Percentiles rank a stretch among this genome's conserved stretches.
Evolutionary conservation across 2,113 vertebrate species (phyloP).

Genomic region (Thalassarche chlororhynchos): DNA sequence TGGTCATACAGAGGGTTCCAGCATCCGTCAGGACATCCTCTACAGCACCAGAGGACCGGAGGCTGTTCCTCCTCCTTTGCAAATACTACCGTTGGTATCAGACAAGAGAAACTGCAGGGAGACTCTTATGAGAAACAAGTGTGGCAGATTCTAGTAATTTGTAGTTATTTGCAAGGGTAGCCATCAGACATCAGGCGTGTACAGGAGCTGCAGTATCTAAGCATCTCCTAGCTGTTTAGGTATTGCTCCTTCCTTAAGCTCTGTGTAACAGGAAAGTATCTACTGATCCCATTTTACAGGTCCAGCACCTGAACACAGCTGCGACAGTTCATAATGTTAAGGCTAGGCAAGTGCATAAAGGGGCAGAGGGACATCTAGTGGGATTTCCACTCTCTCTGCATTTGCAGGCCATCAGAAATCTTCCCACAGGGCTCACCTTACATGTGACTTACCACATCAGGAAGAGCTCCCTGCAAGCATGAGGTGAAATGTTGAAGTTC

Average conservation of each 20-base stretch:
- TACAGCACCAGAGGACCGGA: neutral
- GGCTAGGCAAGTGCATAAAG: neutral
- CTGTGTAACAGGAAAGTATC: neutral
- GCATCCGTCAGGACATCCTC: neutral
- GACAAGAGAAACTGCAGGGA: neutral
- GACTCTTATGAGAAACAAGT: neutral
- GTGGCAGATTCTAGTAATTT: neutral
- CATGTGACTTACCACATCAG: neutral
- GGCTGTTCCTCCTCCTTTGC: neutral
- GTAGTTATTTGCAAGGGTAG: neutral
- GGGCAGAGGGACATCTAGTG: slow-evolving; percentile 52
- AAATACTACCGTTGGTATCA: neutral
- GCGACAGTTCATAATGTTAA: neutral
- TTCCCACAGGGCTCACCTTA: neutral
- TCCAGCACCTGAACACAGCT: neutral
- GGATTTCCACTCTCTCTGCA: neutral
- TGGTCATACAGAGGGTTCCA: neutral
- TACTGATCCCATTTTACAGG: neutral
- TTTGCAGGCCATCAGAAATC: neutral
- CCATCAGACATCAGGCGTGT: neutral
- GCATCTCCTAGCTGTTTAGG: neutral
- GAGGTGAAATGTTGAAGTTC: neutral
- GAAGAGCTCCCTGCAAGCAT: neutral
- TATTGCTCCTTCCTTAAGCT: neutral
- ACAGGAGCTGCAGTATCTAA: neutral